These are phyloP conservation scores for Oreortyx pictus DNA, from an alignment of 2,797 vertebrate genomes.

Conservation along the genomic window DNA sequence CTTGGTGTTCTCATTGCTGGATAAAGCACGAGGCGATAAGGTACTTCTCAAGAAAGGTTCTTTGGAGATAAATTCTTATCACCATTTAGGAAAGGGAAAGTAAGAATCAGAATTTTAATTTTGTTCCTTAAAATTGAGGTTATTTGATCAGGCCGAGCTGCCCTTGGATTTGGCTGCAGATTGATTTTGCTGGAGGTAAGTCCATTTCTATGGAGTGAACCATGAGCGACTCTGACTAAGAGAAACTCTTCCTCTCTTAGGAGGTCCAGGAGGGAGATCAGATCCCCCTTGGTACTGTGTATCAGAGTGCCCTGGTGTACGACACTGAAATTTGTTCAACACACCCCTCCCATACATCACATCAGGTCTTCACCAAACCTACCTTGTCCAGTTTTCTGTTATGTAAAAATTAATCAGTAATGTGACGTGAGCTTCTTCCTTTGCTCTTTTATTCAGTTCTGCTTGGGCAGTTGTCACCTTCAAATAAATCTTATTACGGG, in stretches of 20 bases:
- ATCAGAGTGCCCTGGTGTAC: rapidly evolving
- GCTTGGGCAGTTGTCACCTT: not conserved
- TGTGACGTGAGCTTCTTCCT: not conserved
- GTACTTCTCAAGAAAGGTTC: not conserved
- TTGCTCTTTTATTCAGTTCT: not conserved
- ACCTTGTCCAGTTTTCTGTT: rapidly evolving
- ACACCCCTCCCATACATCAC: not conserved
- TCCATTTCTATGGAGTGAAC: not conserved
- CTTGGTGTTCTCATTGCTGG: rapidly evolving
- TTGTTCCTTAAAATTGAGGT: conserved; percentile 4
- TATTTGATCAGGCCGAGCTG: not conserved
- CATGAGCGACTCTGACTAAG: not conserved
- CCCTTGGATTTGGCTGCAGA: not conserved
- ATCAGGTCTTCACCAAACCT: not conserved
- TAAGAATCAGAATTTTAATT: not conserved
- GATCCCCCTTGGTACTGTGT: not conserved
- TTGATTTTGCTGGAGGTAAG: not conserved
- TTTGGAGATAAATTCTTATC: not conserved
- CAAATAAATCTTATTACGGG: conserved; percentile 18
- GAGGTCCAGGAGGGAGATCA: not conserved
- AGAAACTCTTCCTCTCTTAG: not conserved
- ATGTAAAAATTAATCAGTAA: rapidly evolving
- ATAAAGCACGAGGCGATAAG: not conserved
- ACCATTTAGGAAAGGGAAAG: not conserved
- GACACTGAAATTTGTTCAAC: not conserved